A percentile compares a stretch with the other conserved stretches of the same genome.
Evolutionary conservation across 2,888 invertebrate species (phyloP).

Genomic region (Hyposoter didymator): DNA sequence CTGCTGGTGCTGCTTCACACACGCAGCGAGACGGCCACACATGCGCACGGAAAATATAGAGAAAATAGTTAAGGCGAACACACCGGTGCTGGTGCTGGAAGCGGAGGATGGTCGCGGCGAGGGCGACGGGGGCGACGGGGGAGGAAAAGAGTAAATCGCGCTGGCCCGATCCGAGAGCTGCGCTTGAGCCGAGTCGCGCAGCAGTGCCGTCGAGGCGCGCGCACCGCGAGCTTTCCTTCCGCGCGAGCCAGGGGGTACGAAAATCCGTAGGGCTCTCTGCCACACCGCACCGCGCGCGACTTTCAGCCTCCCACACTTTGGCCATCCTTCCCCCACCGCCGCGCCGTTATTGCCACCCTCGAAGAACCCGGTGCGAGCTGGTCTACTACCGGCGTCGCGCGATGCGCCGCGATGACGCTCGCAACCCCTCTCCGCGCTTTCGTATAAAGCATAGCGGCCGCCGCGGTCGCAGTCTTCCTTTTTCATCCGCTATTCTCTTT

Average conservation of each 20-base stretch:
- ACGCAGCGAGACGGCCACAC: not conserved
- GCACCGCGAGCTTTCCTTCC: constrained; percentile 32
- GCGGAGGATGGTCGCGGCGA: not conserved
- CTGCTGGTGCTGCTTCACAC: not conserved
- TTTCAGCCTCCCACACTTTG: not conserved
- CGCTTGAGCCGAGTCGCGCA: constrained; percentile 80
- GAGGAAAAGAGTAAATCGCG: constrained; percentile 6
- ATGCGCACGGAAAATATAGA: not conserved
- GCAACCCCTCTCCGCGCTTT: constrained; percentile 19
- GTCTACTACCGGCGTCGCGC: constrained; percentile 63
- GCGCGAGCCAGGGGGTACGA: constrained; percentile 40
- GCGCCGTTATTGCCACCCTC: constrained; percentile 14
- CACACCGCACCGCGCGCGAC: not conserved
- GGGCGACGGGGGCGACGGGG: not conserved
- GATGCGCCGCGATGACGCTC: constrained; percentile 64
- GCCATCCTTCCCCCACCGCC: not conserved
- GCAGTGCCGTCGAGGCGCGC: constrained; percentile 78
- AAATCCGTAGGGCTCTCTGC: constrained; percentile 2
- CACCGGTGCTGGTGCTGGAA: not conserved
- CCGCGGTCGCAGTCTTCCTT: not conserved
- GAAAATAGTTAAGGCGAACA: constrained; percentile 15
- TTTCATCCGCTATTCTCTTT: not conserved
- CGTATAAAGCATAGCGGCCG: not conserved
- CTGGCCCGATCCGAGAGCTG: constrained; percentile 67
- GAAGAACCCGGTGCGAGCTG: constrained; percentile 44